Conservation (phyloP, 2,113 vertebrate species). For the Arvicanthis niloticus region DNA sequence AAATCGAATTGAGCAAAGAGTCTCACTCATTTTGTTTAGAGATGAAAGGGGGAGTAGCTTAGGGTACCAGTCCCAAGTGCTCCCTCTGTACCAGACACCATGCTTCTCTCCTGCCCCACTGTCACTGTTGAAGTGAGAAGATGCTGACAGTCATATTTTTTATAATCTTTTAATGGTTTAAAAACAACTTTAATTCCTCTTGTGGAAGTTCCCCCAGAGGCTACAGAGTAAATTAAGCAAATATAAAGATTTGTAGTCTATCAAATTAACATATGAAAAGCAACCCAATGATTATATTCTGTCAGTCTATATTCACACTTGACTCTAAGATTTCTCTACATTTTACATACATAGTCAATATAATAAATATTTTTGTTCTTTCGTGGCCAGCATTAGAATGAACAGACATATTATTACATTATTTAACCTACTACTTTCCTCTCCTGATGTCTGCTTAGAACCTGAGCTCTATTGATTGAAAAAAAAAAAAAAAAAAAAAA, state of each 20-base stretch:
- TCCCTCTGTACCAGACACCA: not conserved
- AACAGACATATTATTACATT: not conserved
- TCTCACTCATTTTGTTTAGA: not conserved
- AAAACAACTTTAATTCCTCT: slow-evolving; percentile 32
- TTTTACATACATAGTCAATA: slow-evolving; percentile 19
- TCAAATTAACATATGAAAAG: not conserved
- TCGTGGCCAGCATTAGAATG: not conserved
- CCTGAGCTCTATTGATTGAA: slow-evolving; percentile 5
- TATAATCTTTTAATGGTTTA: not conserved
- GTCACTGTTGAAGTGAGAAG: not conserved
- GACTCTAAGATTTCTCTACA: slow-evolving; percentile 9
- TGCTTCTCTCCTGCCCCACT: not conserved
- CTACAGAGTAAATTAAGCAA: slow-evolving; percentile 38
- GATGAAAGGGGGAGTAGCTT: not conserved
- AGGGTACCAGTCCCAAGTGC: not conserved
- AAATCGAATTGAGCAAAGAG: not conserved
- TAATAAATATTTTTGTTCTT: slow-evolving; percentile 65
- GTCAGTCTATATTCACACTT: not conserved
- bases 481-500: not conserved
- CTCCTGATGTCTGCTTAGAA: slow-evolving; percentile 18
- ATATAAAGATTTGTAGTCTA: not conserved
- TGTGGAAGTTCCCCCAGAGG: not conserved
- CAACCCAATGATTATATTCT: slow-evolving; percentile 7
- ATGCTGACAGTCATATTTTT: not conserved
- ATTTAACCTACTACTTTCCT: slow-evolving; percentile 3